These are phyloP conservation scores for Leptocoma aspasia DNA, from an alignment of 2,113 vertebrate genomes.

Conservation along the genomic window DNA sequence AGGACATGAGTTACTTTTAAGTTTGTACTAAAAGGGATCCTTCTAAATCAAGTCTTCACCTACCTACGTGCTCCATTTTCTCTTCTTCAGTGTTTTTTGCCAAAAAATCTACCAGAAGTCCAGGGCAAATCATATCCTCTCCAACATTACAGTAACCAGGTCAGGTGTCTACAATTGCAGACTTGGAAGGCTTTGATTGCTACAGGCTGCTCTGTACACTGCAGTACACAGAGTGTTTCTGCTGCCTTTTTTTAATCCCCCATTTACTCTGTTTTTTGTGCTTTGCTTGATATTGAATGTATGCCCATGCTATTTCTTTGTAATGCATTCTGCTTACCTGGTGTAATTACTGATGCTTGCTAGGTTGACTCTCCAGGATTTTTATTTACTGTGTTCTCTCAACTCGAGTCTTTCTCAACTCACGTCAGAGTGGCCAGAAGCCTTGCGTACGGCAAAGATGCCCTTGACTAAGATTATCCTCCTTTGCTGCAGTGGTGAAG, in stretches of 20 bases:
- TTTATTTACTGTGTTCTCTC: background rate
- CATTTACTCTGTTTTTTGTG: background rate
- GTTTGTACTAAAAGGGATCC: background rate
- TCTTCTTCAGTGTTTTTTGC: background rate
- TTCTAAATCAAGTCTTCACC: background rate
- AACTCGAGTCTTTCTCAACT: background rate
- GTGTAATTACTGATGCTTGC: background rate
- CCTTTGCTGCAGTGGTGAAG: background rate
- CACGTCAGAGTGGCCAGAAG: accelerated
- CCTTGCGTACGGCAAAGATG: background rate
- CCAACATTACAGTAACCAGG: background rate
- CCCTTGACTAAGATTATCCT: background rate
- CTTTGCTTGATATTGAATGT: background rate
- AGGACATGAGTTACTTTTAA: background rate
- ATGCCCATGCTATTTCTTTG: background rate
- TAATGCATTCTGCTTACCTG: background rate
- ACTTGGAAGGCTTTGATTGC: background rate
- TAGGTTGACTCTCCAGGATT: background rate
- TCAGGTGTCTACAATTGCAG: background rate
- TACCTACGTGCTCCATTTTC: background rate
- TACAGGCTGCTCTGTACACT: background rate
- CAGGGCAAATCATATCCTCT: background rate
- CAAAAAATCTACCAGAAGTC: background rate
- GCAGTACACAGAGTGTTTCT: background rate
- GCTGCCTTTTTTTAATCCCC: background rate